phyloP scores from a whole-genome alignment of 2,797 vertebrate species.

The Helarctos malayanus region DNA sequence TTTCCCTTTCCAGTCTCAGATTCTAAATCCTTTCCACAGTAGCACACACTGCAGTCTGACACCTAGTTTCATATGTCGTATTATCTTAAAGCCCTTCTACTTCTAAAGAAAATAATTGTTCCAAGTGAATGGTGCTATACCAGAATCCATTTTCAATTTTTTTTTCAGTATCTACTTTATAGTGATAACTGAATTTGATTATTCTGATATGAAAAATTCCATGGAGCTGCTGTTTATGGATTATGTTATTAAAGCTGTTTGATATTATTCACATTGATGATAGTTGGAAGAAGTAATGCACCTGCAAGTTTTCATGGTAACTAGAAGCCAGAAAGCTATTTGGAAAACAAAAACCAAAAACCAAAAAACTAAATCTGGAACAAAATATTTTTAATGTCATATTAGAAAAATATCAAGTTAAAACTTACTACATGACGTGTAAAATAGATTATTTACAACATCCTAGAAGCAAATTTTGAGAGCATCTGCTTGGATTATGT shows the following conservation, averaged over 20 bases:
- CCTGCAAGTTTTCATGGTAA: not conserved
- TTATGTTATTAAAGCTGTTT: slow-evolving; percentile 34
- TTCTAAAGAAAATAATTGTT: slow-evolving; percentile 21
- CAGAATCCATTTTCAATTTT: not conserved
- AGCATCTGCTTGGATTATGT: not conserved
- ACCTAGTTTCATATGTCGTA: not conserved
- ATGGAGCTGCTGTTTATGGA: not conserved
- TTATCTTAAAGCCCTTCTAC: not conserved
- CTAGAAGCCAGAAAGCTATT: not conserved
- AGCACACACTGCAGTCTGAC: not conserved
- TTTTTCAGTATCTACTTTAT: not conserved
- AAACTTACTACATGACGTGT: not conserved
- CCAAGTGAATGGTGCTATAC: not conserved
- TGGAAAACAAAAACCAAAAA: not conserved
- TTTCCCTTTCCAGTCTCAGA: not conserved
- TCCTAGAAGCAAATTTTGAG: not conserved
- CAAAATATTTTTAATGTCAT: not conserved
- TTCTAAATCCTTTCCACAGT: not conserved
- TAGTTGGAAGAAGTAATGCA: not conserved
- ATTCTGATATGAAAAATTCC: slow-evolving; percentile 38
- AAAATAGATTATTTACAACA: not conserved
- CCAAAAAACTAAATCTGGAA: not conserved
- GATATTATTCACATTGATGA: slow-evolving; percentile 31
- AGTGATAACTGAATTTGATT: slow-evolving; percentile 19
- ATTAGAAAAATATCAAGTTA: slow-evolving; percentile 9